Base-by-base conservation (phyloP, 1,140 invertebrate genomes). In the Liolophura sinensis region DNA sequence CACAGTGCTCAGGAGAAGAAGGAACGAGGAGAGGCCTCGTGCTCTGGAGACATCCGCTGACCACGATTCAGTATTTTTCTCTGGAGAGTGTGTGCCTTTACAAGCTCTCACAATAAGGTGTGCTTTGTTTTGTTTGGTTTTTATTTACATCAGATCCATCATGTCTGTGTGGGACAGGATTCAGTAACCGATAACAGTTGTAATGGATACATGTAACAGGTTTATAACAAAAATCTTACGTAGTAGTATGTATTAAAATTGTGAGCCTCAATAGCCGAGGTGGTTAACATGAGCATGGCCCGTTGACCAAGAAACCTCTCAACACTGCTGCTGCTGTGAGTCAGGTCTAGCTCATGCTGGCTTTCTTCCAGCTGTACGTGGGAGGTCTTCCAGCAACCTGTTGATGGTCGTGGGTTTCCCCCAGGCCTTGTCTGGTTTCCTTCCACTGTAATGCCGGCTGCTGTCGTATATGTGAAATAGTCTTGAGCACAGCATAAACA, bases 1-100 rank as follows among this genome's bases (percentile, higher is more conserved):
- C 31, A 40, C 31, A 40, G 31, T 9, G 31, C 31, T 9, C 3
- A 57, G 25, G 80, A 82, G 58, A 67, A 69, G 56, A 72, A 82
- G 59, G 87, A 88, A 69, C 69, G 87, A 47, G 82, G 85, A 77
- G 88, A 77, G 88, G 89, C 75, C 82, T 96, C 70, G 93, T 96
- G 47, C 80, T 98, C 64, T 97, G 94, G 94, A 88, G 91, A 77
- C 89, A 89, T 78, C 95, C 95, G 27, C 77, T 96, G 57, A 88
- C 86, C 67, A 96, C 94, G 15, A 72, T 94, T 49, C 90, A 92
- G 78, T 96, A 94, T 86, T 95, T 93, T 86, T 78, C 90, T 73
- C 87, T 88, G 73, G 94, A 97, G 89, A 82, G 92, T 70, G 79
- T 85, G 72, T 87, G 88, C 73, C 87, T 91, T 85, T 87, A 69